phyloP scores from a whole-genome alignment of 2,113 vertebrate genomes.

The Blennius ocellaris region DNA sequence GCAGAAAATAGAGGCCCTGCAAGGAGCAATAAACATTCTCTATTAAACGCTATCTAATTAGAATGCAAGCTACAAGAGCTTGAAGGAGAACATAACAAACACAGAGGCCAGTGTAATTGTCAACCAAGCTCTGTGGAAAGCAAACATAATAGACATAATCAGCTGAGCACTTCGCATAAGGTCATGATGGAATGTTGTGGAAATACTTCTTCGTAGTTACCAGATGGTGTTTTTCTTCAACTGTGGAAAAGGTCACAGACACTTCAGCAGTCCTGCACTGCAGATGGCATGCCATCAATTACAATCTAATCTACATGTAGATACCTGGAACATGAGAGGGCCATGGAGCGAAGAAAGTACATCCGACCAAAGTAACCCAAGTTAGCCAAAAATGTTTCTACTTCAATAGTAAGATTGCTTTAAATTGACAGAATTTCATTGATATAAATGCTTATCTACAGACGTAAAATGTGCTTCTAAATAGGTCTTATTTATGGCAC shows the following conservation, averaged over 20 bases:
- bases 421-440: slow-evolving; percentile 14
- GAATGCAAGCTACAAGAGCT: slow-evolving; percentile 71
- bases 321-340: slow-evolving; percentile 23
- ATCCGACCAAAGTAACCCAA: slow-evolving; percentile 8
- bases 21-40: slow-evolving; percentile 74
- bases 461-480: background rate
- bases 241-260: slow-evolving; percentile 63
- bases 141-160: slow-evolving; percentile 69
- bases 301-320: slow-evolving; percentile 29
- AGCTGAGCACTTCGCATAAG: slow-evolving; percentile 54
- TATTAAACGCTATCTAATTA: slow-evolving; percentile 78
- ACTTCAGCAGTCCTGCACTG: slow-evolving; percentile 50
- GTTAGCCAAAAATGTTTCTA: background rate
- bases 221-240: slow-evolving; percentile 48
- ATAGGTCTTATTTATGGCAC: background rate
- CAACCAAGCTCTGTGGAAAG: slow-evolving; percentile 55
- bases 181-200: slow-evolving; percentile 51
- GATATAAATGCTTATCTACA: background rate
- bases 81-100: slow-evolving; percentile 75
- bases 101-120: slow-evolving; percentile 70
- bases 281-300: slow-evolving; percentile 59
- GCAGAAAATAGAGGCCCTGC: slow-evolving; percentile 68
- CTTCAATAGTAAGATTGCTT: background rate
- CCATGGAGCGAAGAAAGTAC: slow-evolving; percentile 3
- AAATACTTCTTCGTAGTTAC: slow-evolving; percentile 53